Percentiles rank a stretch among this genome's conserved stretches.
These are phyloP conservation scores for Samia ricini DNA, from an alignment of 1,140 invertebrate genomes.

Conservation along the genomic window DNA sequence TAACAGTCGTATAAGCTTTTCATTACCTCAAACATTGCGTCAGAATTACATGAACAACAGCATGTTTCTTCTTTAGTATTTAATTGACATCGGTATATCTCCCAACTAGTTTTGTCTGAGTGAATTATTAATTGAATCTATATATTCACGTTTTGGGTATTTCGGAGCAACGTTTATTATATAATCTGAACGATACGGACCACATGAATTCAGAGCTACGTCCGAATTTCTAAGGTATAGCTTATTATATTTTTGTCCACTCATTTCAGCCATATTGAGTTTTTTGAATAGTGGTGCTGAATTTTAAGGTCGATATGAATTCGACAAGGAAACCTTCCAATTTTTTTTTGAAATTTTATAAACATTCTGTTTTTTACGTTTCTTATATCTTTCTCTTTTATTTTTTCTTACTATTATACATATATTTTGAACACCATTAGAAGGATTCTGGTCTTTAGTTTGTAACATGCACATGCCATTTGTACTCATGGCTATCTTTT, in stretches of 20 bases:
- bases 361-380: conserved; percentile 8
- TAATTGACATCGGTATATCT: conserved; percentile 51
- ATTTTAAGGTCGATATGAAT: neutral
- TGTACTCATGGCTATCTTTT: neutral
- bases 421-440: conserved; percentile 1
- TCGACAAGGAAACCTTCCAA: neutral
- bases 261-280: conserved; percentile 14
- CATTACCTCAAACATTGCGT: conserved; percentile 63
- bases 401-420: conserved; percentile 11
- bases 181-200: conserved; percentile 11
- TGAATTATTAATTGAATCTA: conserved; percentile 10
- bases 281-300: neutral
- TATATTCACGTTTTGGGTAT: neutral
- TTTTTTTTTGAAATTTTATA: conserved; percentile 2
- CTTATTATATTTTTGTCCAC: neutral
- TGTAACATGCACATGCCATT: neutral
- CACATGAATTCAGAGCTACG: conserved; percentile 6
- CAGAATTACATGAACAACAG: conserved; percentile 57
- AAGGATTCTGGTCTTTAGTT: neutral
- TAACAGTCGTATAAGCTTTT: conserved; percentile 61
- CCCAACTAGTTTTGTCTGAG: conserved; percentile 16
- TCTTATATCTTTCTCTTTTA: conserved; percentile 5
- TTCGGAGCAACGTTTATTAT: conserved; percentile 16
- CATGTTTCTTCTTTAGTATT: conserved; percentile 43
- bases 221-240: neutral